Conservation (phyloP, 2,888 invertebrate species). For the Ichneumoninae sp. region DNA sequence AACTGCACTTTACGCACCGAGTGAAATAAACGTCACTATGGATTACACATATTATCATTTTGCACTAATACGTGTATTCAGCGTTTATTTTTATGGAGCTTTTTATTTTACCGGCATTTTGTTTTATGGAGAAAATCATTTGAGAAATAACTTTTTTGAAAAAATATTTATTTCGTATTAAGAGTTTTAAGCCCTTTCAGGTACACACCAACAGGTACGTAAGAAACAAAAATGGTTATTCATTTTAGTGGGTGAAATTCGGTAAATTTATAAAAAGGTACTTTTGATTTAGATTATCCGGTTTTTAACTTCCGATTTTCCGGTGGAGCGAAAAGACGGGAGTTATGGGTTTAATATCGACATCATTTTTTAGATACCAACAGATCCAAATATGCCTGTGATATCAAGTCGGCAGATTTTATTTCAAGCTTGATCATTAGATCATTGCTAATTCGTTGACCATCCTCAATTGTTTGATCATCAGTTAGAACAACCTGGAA, state of each 20-base stretch:
- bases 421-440: slow-evolving; percentile 89
- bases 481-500: slow-evolving; percentile 88
- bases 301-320: not conserved
- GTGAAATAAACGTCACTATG: too few species aligned
- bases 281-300: not conserved
- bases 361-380: slow-evolving; percentile 78
- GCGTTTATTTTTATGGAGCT: too few species aligned
- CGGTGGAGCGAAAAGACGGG: not conserved
- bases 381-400: slow-evolving; percentile 92
- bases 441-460: slow-evolving; percentile 89
- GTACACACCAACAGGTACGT: not conserved
- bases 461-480: slow-evolving; percentile 89
- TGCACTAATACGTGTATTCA: too few species aligned
- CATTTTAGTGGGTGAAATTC: not conserved
- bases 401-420: slow-evolving; percentile 87
- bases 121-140: too few species aligned
- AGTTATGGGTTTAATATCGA: not conserved
- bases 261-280: not conserved
- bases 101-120: too few species aligned
- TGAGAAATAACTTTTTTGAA: not conserved
- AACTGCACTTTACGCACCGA: too few species aligned
- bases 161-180: slow-evolving; percentile 3
- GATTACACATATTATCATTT: too few species aligned
- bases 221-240: not conserved
- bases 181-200: not conserved